Base-by-base conservation (phyloP, 1,140 invertebrate species). In the Mycetomoellerius zeteki region DNA sequence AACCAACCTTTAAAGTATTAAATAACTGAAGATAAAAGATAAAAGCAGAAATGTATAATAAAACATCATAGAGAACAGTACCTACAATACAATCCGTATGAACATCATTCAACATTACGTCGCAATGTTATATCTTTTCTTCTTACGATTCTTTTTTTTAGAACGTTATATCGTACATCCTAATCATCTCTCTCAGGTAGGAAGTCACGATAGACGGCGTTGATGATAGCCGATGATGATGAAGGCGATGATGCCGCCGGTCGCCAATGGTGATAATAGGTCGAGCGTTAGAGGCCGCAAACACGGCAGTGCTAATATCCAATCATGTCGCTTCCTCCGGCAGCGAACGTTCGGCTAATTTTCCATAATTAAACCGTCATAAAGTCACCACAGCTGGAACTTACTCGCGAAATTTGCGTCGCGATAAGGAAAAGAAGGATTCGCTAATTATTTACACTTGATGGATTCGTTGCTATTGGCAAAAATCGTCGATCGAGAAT, bases 331-430 rank as follows among this genome's bases (percentile, higher is more conserved):
- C 78, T 90, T 90, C 80, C 89, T 80, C 80, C 80, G 88, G 87
- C 85, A 43, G 54, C 37, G 37, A 64, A 85, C 90, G 91, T 91
- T 92, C 91, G 88, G 91, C 86, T 92, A 89, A 91, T 93, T 93
- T 93, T 89, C 89, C 85, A 88, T 91, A 91, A 94, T 94, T 93
- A 92, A 91, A 91, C 88, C 86, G 86, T 82, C 88, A 90, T 91
- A 90, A 93, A 90, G 89, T 93, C 89, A 71, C 64, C 88, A 76
- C 84, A 43, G 69, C 8, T 71, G 47, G 54, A 12, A 62, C 67
- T 24, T 30, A 2, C 19, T 47, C 47, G 21, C 50, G 52, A 27
- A 27, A 54, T 60, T 16, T 50, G 30, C 19, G 43, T 52, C 65
- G n/a, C 54, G 7, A n/a, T 47, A 27, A 37, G 8, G 67, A 77